Evolutionary conservation across 2,113 vertebrate genomes (phyloP).

Genomic region (Spea bombifrons): DNA sequence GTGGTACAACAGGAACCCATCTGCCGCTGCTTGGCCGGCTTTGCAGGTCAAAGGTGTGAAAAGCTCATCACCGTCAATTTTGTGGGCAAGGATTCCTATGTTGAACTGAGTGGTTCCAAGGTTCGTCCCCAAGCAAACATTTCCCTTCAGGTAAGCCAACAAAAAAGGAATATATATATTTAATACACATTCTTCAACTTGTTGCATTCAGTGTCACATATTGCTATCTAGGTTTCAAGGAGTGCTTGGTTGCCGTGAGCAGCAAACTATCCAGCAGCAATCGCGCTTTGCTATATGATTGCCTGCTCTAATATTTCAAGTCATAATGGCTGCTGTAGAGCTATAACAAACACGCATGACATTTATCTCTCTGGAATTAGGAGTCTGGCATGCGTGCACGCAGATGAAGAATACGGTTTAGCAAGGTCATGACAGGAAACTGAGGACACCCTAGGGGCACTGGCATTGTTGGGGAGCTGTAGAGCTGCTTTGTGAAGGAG

Average conservation of each 20-base stretch:
- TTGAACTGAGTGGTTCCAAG: conserved; percentile 82
- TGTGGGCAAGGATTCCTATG: conserved; percentile 85
- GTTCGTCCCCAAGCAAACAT: conserved; percentile 87
- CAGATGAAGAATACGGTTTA: not conserved
- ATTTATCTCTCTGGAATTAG: not conserved
- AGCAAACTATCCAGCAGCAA: not conserved
- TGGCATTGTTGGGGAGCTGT: conserved; percentile 5
- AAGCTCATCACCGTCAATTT: conserved; percentile 94
- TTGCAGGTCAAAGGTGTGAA: conserved; percentile 86
- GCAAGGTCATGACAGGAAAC: not conserved
- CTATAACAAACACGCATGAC: not conserved
- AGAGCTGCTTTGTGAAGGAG: not conserved
- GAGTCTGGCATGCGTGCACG: conserved; percentile 11
- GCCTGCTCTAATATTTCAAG: not conserved
- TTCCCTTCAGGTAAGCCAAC: conserved; percentile 82
- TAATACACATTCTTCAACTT: no score
- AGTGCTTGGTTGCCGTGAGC: not conserved
- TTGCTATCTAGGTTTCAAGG: not conserved
- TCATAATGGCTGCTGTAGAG: not conserved
- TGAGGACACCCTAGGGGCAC: not conserved
- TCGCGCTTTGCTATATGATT: not conserved
- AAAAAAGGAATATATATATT: no score
- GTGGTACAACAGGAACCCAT: conserved; percentile 81
- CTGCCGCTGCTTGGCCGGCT: conserved; percentile 89
- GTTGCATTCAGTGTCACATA: no score